These are phyloP conservation scores for Acanthosepion esculentum DNA, from an alignment of 2,888 invertebrate genomes.

Conservation along the genomic window DNA sequence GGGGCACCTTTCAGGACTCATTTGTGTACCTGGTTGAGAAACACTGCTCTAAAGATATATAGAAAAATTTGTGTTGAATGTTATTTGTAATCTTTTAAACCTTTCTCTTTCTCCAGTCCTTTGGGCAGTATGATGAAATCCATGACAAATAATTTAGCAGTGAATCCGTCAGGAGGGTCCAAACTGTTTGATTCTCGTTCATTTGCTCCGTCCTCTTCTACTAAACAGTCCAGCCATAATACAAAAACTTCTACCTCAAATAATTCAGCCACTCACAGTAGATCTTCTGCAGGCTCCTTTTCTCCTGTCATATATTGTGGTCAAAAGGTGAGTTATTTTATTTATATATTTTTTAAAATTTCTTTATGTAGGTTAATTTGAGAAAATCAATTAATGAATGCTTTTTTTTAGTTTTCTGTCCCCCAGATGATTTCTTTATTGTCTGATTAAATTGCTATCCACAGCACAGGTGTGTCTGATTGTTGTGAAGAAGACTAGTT, in stretches of 20 bases:
- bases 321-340: background rate
- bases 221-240: background rate
- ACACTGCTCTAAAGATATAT: background rate
- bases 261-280: background rate
- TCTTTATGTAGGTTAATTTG: background rate
- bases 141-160: conserved; percentile 66
- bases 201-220: conserved; percentile 2
- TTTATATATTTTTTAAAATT: background rate
- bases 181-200: conserved; percentile 55
- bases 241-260: background rate
- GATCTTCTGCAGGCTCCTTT: background rate
- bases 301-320: conserved; percentile 6
- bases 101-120: conserved; percentile 62
- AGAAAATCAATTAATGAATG: too few relatives aligned
- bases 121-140: conserved; percentile 72
- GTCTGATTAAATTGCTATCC: too few relatives aligned
- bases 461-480: too few relatives aligned
- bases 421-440: too few relatives aligned
- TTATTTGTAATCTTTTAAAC: background rate
- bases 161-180: conserved; percentile 64
- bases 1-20: too few relatives aligned
- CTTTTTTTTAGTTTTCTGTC: too few relatives aligned
- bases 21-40: background rate
- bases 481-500: too few relatives aligned
- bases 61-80: too few relatives aligned